Base-by-base conservation (phyloP, 2,797 vertebrate species). In the Gadopsis marmoratus region DNA sequence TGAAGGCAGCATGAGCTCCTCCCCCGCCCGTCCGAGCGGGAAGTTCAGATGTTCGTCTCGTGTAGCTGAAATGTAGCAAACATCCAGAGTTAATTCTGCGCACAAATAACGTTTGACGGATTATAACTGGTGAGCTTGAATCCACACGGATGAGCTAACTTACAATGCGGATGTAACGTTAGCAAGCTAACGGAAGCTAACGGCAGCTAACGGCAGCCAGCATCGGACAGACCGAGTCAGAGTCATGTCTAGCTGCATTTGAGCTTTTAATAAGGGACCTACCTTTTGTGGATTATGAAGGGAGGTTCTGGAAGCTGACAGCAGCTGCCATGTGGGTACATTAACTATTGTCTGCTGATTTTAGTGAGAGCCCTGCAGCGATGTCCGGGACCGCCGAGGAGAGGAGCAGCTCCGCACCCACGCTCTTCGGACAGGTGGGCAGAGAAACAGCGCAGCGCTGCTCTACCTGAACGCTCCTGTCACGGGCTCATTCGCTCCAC, bases 361-460 rank as follows among this genome's bases (percentile, higher is more conserved):
- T 73, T 10, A 59, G 67, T 29, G 9, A 21, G 14, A 54, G 56
- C 31, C 63, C 29, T 26, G 74, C 55, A 37, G n/a, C 9, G 45
- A 94, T 94, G 93, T 82, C 79, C 75, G 19, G 50, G 17, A 71
- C 76, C 29, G 1, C 23, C 0, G 84, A 80, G 35, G 88, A 91
- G 55, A 80, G 39, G 56, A 75, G 56, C 70, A 39, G 5, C 55
- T 54, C 69, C 43, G 71, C 74, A 5, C 3, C 79, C 51, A 90
- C 37, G 63, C 7, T 37, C 45, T 95, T 95, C 37, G 94, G 94
- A 75, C 90, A 94, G 90, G 94, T 94, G 13, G 2, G 85, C 58
- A 31, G 14, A 13, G 12, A 48, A 16, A 17, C 37, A 3, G n/a
- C 37, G 29, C 16, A 2, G 13, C 43, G 9, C 9, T 4, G 6